phyloP scores from a whole-genome alignment of 2,888 invertebrate genomes.

The Drosophila atroscutellata region DNA sequence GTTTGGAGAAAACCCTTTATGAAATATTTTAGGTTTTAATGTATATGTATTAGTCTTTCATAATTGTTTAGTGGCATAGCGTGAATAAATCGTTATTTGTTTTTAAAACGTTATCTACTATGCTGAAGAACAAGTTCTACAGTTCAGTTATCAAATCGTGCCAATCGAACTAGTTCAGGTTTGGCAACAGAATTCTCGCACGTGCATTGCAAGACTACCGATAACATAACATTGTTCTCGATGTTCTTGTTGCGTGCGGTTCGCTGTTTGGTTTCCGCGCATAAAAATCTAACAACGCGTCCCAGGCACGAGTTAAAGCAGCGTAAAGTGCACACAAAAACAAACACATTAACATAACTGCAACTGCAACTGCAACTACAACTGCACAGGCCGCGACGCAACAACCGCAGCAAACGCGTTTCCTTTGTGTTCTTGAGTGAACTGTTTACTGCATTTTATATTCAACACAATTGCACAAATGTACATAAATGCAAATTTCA shows the following conservation, averaged over 20 bases:
- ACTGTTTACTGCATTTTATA: constrained; percentile 36
- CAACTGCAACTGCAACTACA: constrained; percentile 29
- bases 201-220: constrained; percentile 38
- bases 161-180: constrained; percentile 28
- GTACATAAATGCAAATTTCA: constrained; percentile 31
- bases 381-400: constrained; percentile 31
- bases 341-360: constrained; percentile 37
- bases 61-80: background rate
- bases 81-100: background rate
- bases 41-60: background rate
- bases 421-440: constrained; percentile 23
- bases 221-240: constrained; percentile 62
- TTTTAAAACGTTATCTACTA: background rate
- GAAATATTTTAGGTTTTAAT: background rate
- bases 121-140: constrained; percentile 6
- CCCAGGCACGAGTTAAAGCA: constrained; percentile 35
- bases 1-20: background rate
- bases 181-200: constrained; percentile 19
- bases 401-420: constrained; percentile 26
- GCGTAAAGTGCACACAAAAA: constrained; percentile 35
- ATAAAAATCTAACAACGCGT: constrained; percentile 44
- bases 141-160: background rate
- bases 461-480: constrained; percentile 36
- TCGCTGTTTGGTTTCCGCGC: constrained; percentile 48
- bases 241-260: constrained; percentile 71